Percentiles rank a stretch among this genome's conserved stretches.
Evolutionary conservation across 2,113 vertebrate species (phyloP).

Genomic region (Cyprinodon variegatus): DNA sequence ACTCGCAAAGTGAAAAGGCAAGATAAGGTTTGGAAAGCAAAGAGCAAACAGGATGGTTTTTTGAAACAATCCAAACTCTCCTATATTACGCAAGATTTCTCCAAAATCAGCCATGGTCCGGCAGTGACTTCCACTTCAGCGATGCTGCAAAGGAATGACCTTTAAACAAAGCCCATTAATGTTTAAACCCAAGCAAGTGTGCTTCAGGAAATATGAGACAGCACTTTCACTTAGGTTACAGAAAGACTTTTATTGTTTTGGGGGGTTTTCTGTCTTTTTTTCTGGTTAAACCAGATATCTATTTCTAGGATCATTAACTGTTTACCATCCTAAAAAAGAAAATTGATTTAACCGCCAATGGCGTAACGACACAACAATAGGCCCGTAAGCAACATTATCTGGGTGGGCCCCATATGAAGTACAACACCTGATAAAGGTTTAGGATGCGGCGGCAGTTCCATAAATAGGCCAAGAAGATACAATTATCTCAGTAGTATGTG

Average conservation of each 20-base stretch:
- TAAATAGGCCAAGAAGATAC: too few species aligned
- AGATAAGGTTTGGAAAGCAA: slow-evolving; percentile 62
- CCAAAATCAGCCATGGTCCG: slow-evolving; percentile 76
- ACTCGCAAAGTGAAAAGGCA: slow-evolving; percentile 78
- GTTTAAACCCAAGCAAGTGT: slow-evolving; percentile 55
- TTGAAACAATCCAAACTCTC: slow-evolving; percentile 86
- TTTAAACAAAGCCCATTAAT: slow-evolving; percentile 65
- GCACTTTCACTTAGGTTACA: slow-evolving; percentile 2
- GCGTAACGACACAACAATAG: too few species aligned
- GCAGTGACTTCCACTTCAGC: background rate
- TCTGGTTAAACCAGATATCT: background rate
- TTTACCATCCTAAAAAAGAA: background rate
- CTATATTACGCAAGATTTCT: slow-evolving; percentile 77
- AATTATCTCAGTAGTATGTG: too few species aligned
- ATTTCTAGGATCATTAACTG: background rate
- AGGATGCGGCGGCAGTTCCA: too few species aligned
- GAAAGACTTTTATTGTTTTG: background rate
- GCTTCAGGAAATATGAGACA: slow-evolving; percentile 10
- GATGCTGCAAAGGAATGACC: slow-evolving; percentile 7
- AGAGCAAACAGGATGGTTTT: slow-evolving; percentile 74
- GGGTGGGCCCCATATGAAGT: too few species aligned
- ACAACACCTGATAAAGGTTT: too few species aligned
- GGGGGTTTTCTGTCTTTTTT: background rate
- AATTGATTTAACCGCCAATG: background rate
- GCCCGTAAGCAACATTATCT: too few species aligned